phyloP scores from a whole-genome alignment of 2,797 vertebrate species.

The Crenuchus spilurus region DNA sequence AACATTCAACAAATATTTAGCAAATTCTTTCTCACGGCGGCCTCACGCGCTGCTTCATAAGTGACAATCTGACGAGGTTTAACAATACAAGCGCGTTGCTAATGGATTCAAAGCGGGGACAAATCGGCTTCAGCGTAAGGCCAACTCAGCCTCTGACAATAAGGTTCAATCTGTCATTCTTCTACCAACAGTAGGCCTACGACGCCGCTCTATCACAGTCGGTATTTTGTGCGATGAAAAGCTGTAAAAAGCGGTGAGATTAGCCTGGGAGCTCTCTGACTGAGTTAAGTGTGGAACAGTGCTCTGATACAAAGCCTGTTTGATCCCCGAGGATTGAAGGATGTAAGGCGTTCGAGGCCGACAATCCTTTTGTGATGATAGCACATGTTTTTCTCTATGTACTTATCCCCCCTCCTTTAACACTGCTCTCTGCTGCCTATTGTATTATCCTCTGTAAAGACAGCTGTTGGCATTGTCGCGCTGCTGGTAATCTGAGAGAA shows the following conservation, averaged over 20 bases:
- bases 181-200: constrained; percentile 22
- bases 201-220: constrained; percentile 22
- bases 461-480: constrained; percentile 74
- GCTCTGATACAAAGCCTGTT: constrained; percentile 71
- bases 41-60: not conserved
- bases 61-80: constrained; percentile 13
- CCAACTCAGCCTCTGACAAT: constrained; percentile 33
- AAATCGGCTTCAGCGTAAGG: constrained; percentile 26
- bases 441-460: constrained; percentile 76
- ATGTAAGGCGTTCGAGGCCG: constrained; percentile 80
- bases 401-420: constrained; percentile 64
- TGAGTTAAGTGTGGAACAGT: constrained; percentile 62
- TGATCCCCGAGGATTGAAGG: constrained; percentile 79
- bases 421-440: constrained; percentile 57
- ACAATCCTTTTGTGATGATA: constrained; percentile 81
- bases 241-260: constrained; percentile 46
- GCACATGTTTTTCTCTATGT: constrained; percentile 76
- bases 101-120: constrained; percentile 36
- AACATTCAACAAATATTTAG: constrained; percentile 1
- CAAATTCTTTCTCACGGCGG: constrained; percentile 45
- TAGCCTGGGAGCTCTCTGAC: constrained; percentile 49
- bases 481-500: constrained; percentile 71
- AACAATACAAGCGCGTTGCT: constrained; percentile 16
- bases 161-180: constrained; percentile 39
- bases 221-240: constrained; percentile 30